phyloP scores from a whole-genome alignment of 2,113 vertebrate species.

The Scomber colias region DNA sequence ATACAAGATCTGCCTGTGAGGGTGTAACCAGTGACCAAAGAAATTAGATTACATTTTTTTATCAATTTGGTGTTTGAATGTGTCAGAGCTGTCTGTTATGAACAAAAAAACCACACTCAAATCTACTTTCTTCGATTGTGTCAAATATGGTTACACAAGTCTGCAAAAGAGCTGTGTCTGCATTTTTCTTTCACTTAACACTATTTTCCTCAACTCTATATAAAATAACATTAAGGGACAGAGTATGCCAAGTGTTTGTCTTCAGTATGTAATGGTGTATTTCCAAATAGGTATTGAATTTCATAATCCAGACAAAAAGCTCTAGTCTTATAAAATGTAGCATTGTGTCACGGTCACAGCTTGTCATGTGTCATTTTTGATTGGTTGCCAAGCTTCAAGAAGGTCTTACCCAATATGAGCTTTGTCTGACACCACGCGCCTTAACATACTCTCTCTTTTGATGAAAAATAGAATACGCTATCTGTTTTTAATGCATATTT shows the following conservation, averaged over 20 bases:
- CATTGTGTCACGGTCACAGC: no score
- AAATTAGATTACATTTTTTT: not conserved
- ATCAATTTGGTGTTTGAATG: not conserved
- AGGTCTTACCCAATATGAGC: no score
- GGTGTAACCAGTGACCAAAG: not conserved
- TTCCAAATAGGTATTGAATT: no score
- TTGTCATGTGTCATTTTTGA: no score
- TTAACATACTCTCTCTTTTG: not conserved
- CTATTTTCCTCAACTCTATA: not conserved
- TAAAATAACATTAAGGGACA: no score
- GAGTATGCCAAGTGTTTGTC: no score
- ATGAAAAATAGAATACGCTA: not conserved
- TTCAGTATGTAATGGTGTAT: no score
- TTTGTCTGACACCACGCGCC: no score
- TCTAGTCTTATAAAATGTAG: no score
- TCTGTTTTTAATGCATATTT: not conserved
- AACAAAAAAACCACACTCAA: not conserved
- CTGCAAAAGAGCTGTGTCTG: not conserved
- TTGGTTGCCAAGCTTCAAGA: no score
- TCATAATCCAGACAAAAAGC: no score
- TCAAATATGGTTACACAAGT: constrained; percentile 19
- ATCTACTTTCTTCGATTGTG: not conserved
- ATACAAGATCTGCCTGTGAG: not conserved
- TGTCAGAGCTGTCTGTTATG: not conserved
- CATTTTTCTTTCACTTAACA: constrained; percentile 1